Conservation (phyloP, 2,797 vertebrate species). For the Sphenodon punctatus region DNA sequence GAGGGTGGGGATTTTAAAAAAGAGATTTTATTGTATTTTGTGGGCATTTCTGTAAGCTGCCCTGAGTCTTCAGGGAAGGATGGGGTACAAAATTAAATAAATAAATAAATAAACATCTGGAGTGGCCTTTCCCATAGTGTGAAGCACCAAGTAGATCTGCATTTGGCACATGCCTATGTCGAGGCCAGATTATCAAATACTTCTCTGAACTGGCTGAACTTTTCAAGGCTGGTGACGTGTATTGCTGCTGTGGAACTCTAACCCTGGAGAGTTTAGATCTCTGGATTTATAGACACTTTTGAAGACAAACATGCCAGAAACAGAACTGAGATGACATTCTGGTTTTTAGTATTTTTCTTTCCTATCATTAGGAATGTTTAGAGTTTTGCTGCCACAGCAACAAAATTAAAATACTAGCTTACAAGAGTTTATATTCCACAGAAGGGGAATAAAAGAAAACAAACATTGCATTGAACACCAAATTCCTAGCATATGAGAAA, state of each 20-base stretch:
- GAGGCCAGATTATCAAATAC: slow-evolving; percentile 29
- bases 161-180: slow-evolving; percentile 25
- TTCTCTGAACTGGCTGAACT: slow-evolving; percentile 46
- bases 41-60: too few relatives aligned
- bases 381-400: slow-evolving; percentile 53
- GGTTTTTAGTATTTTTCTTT: neutral
- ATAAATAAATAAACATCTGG: too few relatives aligned
- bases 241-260: slow-evolving; percentile 31
- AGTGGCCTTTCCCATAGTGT: too few relatives aligned
- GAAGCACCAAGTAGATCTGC: slow-evolving; percentile 34
- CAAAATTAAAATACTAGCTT: slow-evolving; percentile 48
- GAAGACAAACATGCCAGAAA: slow-evolving; percentile 53
- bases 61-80: too few relatives aligned
- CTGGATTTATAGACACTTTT: slow-evolving; percentile 53
- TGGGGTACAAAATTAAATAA: too few relatives aligned
- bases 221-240: slow-evolving; percentile 44
- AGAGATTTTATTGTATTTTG: too few relatives aligned
- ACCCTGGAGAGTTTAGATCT: slow-evolving; percentile 33
- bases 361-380: slow-evolving; percentile 47
- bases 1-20: too few relatives aligned
- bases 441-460: slow-evolving; percentile 59
- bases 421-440: slow-evolving; percentile 64
- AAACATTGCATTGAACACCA: slow-evolving; percentile 41
- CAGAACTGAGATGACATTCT: slow-evolving; percentile 54
- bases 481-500: too few relatives aligned